Evolutionary conservation across 2,888 invertebrate species (phyloP).

Genomic region (Encarsia formosa): DNA sequence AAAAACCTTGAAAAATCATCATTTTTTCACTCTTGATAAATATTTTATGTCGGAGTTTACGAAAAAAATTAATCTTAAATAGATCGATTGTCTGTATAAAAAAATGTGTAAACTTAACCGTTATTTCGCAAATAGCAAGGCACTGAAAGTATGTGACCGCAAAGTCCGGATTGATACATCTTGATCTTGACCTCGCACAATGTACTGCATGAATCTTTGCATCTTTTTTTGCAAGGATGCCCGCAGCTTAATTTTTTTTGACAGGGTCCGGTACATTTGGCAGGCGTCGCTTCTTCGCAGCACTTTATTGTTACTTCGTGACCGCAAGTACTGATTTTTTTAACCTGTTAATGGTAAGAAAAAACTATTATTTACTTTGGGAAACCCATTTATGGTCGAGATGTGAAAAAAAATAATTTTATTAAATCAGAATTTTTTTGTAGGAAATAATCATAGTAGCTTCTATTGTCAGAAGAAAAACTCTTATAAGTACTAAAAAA

Average conservation of each 20-base stretch:
- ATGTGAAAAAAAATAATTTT: too few relatives aligned
- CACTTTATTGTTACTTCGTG: constrained; percentile 9
- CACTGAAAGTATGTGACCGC: constrained; percentile 6
- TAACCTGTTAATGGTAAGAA: too few relatives aligned
- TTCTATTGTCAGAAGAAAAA: too few relatives aligned
- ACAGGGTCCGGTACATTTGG: too few relatives aligned
- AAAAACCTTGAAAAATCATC: background rate
- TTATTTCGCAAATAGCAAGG: constrained; percentile 5
- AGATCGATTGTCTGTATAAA: background rate
- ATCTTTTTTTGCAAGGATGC: constrained; percentile 3
- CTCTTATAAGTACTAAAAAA: too few relatives aligned
- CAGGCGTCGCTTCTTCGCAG: constrained; percentile 3
- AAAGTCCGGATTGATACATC: background rate
- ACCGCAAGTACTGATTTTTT: constrained; percentile 6
- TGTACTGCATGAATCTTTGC: constrained; percentile 7
- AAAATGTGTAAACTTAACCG: background rate
- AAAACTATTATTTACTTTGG: too few relatives aligned
- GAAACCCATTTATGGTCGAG: too few relatives aligned
- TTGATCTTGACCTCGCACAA: background rate
- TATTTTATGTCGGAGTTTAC: background rate
- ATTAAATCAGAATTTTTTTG: too few relatives aligned
- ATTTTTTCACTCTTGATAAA: background rate
- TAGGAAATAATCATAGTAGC: too few relatives aligned
- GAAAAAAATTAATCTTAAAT: background rate
- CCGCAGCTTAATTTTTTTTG: background rate